phyloP scores from a whole-genome alignment of 2,113 vertebrate species.

The Centropus unirufus region DNA sequence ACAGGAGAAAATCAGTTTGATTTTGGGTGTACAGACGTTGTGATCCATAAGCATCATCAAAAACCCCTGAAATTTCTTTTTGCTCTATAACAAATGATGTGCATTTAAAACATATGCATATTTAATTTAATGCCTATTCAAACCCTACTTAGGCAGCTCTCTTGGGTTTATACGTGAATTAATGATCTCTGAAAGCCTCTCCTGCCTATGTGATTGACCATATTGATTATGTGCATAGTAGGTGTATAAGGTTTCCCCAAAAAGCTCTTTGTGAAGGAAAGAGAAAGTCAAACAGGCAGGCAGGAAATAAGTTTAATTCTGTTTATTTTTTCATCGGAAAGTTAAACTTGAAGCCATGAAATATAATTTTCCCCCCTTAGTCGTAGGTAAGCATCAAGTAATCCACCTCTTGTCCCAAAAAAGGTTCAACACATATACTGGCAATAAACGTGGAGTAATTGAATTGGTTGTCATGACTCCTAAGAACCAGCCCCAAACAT shows the following conservation, averaged over 20 bases:
- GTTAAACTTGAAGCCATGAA: conserved; percentile 34
- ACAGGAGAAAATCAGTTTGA: conserved; percentile 43
- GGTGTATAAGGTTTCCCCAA: background rate
- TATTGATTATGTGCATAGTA: conserved; percentile 22
- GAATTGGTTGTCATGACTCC: conserved; percentile 62
- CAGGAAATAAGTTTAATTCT: conserved; percentile 29
- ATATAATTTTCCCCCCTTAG: background rate
- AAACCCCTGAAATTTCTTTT: conserved; percentile 68
- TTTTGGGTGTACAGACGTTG: conserved; percentile 15
- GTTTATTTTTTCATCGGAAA: conserved; percentile 37
- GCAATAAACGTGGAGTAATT: conserved; percentile 51
- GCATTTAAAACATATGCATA: conserved; percentile 64
- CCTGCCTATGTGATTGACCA: conserved; percentile 35
- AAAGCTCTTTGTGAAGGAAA: conserved; percentile 19
- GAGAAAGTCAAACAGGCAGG: background rate
- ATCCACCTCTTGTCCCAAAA: conserved; percentile 22
- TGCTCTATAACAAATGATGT: conserved; percentile 52
- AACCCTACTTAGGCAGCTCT: conserved; percentile 26
- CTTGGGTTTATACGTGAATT: conserved; percentile 39
- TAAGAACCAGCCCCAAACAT: conserved; percentile 50
- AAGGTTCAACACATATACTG: conserved; percentile 22
- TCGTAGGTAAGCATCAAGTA: background rate
- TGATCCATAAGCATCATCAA: conserved; percentile 32
- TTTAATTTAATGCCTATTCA: conserved; percentile 64
- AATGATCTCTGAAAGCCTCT: conserved; percentile 58